phyloP scores from a whole-genome alignment of 1,140 invertebrate species.

The Ceratosolen solmsi region DNA sequence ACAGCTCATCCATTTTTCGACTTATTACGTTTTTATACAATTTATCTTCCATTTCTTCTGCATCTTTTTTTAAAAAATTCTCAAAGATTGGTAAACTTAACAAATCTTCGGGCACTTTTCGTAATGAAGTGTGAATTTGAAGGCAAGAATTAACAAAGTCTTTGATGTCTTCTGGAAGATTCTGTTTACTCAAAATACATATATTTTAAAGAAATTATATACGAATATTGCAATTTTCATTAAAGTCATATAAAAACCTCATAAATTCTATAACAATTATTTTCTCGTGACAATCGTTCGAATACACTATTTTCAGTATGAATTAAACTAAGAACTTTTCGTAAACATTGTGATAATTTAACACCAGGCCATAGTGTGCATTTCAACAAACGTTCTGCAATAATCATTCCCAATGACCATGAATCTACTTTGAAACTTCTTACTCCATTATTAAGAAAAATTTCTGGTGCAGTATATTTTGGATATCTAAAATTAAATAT shows the following conservation, averaged over 20 bases:
- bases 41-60: constrained; percentile 61
- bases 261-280: constrained; percentile 80
- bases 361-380: constrained; percentile 80
- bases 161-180: constrained; percentile 76
- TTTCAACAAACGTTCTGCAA: constrained; percentile 84
- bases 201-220: constrained; percentile 23
- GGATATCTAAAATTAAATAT: constrained; percentile 75
- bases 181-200: constrained; percentile 64
- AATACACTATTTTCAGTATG: constrained; percentile 78
- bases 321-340: constrained; percentile 83
- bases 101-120: constrained; percentile 78
- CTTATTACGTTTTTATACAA: constrained; percentile 74
- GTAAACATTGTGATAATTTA: constrained; percentile 81
- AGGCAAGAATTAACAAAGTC: constrained; percentile 81
- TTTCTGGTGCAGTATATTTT: constrained; percentile 90
- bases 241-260: constrained; percentile 71
- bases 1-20: constrained; percentile 85
- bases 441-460: constrained; percentile 77
- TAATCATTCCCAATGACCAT: constrained; percentile 92
- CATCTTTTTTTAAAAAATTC: constrained; percentile 63
- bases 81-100: constrained; percentile 73
- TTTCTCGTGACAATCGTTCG: constrained; percentile 84
- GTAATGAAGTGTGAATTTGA: constrained; percentile 77
- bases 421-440: constrained; percentile 86
- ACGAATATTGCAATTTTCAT: too few relatives aligned